A percentile compares a stretch with the other conserved stretches of the same genome.
Conservation (phyloP, 2,888 invertebrate species). For the Drosophila niveifrons region DNA sequence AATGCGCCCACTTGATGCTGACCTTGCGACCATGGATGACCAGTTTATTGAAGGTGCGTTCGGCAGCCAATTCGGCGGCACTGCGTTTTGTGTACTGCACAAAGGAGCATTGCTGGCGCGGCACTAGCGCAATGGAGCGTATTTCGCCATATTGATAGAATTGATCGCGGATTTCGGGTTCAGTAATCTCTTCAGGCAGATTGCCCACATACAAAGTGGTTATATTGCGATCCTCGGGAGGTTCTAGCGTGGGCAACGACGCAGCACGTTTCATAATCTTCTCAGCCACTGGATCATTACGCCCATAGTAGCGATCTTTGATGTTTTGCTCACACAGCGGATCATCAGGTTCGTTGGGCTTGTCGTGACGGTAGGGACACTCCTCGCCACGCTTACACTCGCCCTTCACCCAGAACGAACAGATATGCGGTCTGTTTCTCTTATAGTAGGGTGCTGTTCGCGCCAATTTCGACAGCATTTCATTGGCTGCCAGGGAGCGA, state of each 20-base stretch:
- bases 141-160: constrained; percentile 99
- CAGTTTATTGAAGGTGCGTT: constrained; percentile 97
- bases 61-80: constrained; percentile 97
- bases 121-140: constrained; percentile 95
- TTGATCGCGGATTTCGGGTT: constrained; percentile 96
- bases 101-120: constrained; percentile 98
- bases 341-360: constrained; percentile 97
- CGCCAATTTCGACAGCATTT: constrained; percentile 93
- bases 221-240: constrained; percentile 97
- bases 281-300: constrained; percentile 97
- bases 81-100: constrained; percentile 96
- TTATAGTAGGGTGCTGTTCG: constrained; percentile 96
- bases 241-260: constrained; percentile 96
- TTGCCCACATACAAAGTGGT: constrained; percentile 99
- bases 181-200: constrained; percentile 93
- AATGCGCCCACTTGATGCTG: constrained; percentile 99
- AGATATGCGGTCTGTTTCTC: constrained; percentile 95
- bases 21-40: constrained; percentile 93
- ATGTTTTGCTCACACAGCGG: constrained; percentile 97
- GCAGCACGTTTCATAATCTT: constrained; percentile 94
- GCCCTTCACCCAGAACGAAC: constrained; percentile 98
- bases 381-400: constrained; percentile 97
- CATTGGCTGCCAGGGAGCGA: constrained; percentile 90
- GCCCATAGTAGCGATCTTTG: constrained; percentile 95
- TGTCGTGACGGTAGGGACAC: constrained; percentile 97